phyloP scores from a whole-genome alignment of 1,140 invertebrate genomes.

The Araneus ventricosus region DNA sequence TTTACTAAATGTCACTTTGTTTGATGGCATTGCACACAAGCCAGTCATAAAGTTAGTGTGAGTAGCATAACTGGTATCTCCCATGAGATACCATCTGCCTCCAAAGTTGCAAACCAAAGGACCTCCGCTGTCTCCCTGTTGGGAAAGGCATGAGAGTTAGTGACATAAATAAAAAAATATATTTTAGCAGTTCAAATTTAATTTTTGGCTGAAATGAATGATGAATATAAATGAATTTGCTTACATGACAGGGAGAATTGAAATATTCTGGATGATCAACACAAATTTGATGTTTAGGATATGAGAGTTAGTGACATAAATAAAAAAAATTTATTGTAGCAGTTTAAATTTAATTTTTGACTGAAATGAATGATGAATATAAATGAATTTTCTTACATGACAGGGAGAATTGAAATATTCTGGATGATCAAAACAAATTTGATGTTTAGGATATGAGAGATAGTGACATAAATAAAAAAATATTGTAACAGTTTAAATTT shows the following conservation, averaged over 20 bases:
- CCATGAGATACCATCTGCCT: conserved; percentile 27
- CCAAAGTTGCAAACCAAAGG: conserved; percentile 44
- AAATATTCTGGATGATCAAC: background rate
- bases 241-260: conserved; percentile 15
- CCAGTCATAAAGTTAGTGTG: background rate
- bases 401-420: background rate
- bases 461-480: too few species aligned
- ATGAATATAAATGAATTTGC: background rate
- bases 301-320: too few species aligned
- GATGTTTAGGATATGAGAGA: background rate
- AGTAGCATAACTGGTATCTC: conserved; percentile 51
- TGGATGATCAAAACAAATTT: conserved; percentile 25
- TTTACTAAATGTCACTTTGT: conserved; percentile 32
- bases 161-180: background rate
- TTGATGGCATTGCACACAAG: conserved; percentile 31
- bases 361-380: background rate
- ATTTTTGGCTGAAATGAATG: too few species aligned
- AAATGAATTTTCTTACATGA: background rate
- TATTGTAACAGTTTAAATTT: too few species aligned
- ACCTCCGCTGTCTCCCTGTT: conserved; percentile 68
- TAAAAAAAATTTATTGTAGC: too few species aligned
- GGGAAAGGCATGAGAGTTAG: background rate
- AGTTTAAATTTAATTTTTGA: too few species aligned
- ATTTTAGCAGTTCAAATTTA: too few species aligned
- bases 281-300: conserved; percentile 6